Base-by-base conservation (phyloP, 2,888 invertebrate genomes). In the Scelioninae gen. 1 region DNA sequence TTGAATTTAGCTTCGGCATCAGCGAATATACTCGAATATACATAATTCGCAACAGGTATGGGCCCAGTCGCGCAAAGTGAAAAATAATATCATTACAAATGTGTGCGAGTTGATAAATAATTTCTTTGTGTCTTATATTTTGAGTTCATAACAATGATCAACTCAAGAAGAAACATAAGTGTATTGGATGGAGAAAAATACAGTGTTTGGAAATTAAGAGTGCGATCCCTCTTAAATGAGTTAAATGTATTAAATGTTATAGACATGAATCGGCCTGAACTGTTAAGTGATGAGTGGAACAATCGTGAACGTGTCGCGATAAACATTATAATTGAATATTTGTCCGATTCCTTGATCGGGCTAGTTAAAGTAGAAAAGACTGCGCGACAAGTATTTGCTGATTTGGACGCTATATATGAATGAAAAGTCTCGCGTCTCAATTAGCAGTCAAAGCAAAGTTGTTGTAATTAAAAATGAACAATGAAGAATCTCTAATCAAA, bases 171-270 rank as follows among this genome's bases (percentile, higher is more conserved):
- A 16, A 16, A 58, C 40, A 58, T 58, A 4, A 40, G 9, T 4
- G 15, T 16, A 11, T 58, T 58, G 11, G 13, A 40, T 10, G 58
- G 58, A 2, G 58, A 16, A 8, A 34, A 38, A 38, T 58, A 58
- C 11, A 3, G 2, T 0, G 16, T n/a, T 13, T 58, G 58, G 58
- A 58, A 58, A 9, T 15, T 58, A 5, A 6, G 58, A 8, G 31
- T 58, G 8, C 40, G 58, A 2, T 4, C 58, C 2, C 10, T 58
- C 11, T 16, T 58, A 2, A 58, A 7, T 40, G 40, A 58, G 13
- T 16, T 15, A 1, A n/a, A 58, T 6, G 58, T 58, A 8, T 8
- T 58, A 0, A 2, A 15, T 11, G 58, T 38, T 9, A 40, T 58
- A 10, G 58, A 38, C 16, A 10, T 38, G 5, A 9, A 38, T 3